Evolutionary conservation across 2,113 vertebrate genomes (phyloP), one percentile per base, ranked within the genome.

Genomic region (Ranitomeya imitator): DNA sequence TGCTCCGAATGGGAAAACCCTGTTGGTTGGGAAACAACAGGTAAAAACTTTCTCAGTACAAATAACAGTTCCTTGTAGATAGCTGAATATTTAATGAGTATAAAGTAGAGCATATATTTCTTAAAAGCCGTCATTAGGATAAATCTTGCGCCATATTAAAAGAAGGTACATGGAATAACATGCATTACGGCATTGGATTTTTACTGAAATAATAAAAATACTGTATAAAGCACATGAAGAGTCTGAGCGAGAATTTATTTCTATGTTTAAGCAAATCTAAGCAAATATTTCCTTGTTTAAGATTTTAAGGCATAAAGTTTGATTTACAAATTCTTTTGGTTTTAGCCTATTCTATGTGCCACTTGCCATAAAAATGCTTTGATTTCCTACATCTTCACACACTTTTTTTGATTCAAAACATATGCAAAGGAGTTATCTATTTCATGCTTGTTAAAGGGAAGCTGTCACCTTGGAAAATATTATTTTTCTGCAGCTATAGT

Each of bases 31-130:
- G 90, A 86, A 93, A 90, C 86, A 92, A 90, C 55, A 89, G 93
- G 85, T 91, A 91, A 91, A 92, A 91, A 71, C 84, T 89, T 92
- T 92, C 65, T 84, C 87, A 73, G 61, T 90, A 59, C 55, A 89
- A 83, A 86, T 83, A 89, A 88, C 87, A n/a, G 67, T 93, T 92
- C 89, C 93, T 86, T 90, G 77, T 90, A 93, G 87, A 69, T 85
- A 80, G 31, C 91, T 93, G 83, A 91, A 94, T 94, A 93, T 94
- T 95, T 94, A 77, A 93, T 92, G 88, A 69, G 83, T 86, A 26
- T 91, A 92, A 84, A 92, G 85, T 90, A 91, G 86, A 78, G 80
- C 4, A 2, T 92, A 92, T 76, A 45, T 83, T 91, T 92, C 79
- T 91, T 92, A 92, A 93, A 91, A 93, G 91, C 90, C 88, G 73